Percentiles rank a stretch among this genome's conserved stretches.
phyloP scores from a whole-genome alignment of 2,113 vertebrate species.

The Sylvilagus bachmani region DNA sequence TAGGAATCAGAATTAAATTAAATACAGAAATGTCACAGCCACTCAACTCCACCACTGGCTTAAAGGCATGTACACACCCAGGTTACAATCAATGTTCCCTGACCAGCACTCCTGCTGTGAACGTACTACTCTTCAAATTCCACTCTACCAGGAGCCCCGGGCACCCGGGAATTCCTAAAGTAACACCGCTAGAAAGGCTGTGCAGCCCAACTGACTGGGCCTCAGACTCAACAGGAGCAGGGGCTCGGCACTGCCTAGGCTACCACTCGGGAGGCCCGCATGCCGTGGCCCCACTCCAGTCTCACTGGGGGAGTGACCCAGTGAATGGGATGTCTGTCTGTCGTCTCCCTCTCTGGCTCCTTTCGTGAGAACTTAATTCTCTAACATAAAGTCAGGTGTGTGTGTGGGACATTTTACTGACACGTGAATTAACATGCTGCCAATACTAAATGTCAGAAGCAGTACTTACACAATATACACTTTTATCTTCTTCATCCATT shows the following conservation, averaged over 20 bases:
- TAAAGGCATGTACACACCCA: too few relatives aligned
- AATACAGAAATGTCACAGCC: neutral
- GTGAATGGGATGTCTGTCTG: too few relatives aligned
- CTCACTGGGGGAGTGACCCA: too few relatives aligned
- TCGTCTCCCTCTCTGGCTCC: too few relatives aligned
- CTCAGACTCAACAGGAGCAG: too few relatives aligned
- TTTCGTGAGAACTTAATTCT: too few relatives aligned
- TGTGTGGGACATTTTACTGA: neutral
- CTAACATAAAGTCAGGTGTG: too few relatives aligned
- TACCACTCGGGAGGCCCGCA: too few relatives aligned
- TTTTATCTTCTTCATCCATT: neutral
- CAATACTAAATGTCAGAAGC: neutral
- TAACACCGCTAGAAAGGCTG: neutral
- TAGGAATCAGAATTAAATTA: too few relatives aligned
- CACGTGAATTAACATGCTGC: neutral
- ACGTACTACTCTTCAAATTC: neutral
- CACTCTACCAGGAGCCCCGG: neutral
- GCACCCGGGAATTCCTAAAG: neutral
- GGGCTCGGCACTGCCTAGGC: too few relatives aligned
- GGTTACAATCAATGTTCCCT: neutral
- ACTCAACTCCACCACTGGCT: neutral
- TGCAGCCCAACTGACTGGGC: neutral
- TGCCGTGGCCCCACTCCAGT: too few relatives aligned
- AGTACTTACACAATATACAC: neutral
- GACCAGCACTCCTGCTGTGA: neutral